Conservation (phyloP, 2,888 invertebrate species). For the Cyclophora punctaria region DNA sequence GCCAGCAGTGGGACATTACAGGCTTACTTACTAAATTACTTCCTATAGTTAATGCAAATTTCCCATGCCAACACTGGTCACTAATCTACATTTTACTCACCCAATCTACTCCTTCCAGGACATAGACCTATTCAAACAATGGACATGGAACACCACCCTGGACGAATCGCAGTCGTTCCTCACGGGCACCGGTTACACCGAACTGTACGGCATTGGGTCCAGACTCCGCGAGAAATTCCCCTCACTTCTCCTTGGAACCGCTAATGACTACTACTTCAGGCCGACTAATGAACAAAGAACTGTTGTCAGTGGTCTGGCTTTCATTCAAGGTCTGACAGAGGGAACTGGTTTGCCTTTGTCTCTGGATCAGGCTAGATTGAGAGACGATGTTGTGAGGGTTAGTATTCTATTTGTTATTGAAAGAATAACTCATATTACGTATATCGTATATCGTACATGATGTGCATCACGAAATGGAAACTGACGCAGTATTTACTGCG, state of each 20-base stretch:
- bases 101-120: slow-evolving; percentile 56
- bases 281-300: slow-evolving; percentile 77
- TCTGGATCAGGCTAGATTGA: slow-evolving; percentile 31
- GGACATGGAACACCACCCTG: slow-evolving; percentile 79
- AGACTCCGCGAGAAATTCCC: slow-evolving; percentile 45
- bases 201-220: slow-evolving; percentile 76
- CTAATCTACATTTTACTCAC: neutral
- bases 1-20: too few species aligned
- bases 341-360: slow-evolving; percentile 32
- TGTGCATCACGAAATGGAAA: too few species aligned
- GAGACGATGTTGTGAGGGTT: slow-evolving; percentile 52
- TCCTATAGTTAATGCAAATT: too few species aligned
- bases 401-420: too few species aligned
- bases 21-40: too few species aligned
- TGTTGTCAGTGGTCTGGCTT: slow-evolving; percentile 76
- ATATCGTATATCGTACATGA: too few species aligned
- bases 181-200: slow-evolving; percentile 76
- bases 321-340: slow-evolving; percentile 70
- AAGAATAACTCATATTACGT: too few species aligned
- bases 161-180: slow-evolving; percentile 72
- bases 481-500: too few species aligned
- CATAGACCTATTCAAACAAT: slow-evolving; percentile 77
- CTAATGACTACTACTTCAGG: slow-evolving; percentile 73
- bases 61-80: too few species aligned
- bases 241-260: slow-evolving; percentile 58